Conservation (phyloP, 64 coral and sea anemone genomes). For the Pocillopora verrucosa region DNA sequence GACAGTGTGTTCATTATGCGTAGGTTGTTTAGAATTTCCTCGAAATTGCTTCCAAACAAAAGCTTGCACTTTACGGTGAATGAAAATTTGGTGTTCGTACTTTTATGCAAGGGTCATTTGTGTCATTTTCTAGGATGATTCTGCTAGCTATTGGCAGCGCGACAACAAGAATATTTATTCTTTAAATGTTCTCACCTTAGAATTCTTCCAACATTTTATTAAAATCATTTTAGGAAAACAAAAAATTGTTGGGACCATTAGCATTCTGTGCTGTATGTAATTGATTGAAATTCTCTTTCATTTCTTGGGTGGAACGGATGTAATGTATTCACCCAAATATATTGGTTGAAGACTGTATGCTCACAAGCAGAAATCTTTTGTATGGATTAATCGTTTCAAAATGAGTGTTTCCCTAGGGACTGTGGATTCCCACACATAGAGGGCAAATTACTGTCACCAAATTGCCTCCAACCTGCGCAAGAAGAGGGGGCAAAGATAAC, state of each 20-base stretch:
- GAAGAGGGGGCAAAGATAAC: no score
- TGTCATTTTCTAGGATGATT: slow-evolving; percentile 2
- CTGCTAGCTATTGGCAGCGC: neutral
- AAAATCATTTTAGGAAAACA: neutral
- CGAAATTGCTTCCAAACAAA: slow-evolving; percentile 31
- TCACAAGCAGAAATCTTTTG: neutral
- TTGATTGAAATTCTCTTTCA: neutral
- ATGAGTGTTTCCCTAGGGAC: neutral
- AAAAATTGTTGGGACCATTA: neutral
- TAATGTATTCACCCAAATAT: neutral
- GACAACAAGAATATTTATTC: neutral
- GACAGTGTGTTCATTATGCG: neutral
- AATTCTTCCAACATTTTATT: neutral
- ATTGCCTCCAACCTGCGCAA: neutral
- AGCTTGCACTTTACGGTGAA: neutral
- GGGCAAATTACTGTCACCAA: neutral
- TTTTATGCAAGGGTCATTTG: neutral
- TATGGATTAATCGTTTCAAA: neutral
- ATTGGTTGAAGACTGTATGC: neutral
- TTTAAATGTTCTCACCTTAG: no score
- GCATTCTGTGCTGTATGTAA: neutral
- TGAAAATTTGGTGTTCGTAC: neutral
- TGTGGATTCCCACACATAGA: neutral
- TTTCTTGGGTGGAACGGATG: neutral
- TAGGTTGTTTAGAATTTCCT: slow-evolving; percentile 4